A percentile compares a stretch with the other conserved stretches of the same genome.
Evolutionary conservation across 1,140 invertebrate genomes (phyloP).

Genomic region (Hycleus phaleratus): DNA sequence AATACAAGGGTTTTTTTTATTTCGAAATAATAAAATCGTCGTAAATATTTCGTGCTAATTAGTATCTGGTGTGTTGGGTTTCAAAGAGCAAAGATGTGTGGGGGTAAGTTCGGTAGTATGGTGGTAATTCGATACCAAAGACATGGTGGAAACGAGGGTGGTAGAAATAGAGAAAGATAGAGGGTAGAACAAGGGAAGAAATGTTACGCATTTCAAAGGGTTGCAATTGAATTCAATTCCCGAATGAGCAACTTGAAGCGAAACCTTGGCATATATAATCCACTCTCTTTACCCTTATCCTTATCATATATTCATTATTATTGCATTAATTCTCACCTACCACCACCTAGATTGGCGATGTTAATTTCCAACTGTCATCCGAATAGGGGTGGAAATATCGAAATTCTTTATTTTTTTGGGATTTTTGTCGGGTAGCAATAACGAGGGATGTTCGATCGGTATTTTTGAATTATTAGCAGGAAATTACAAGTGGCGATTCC

Average conservation of each 20-base stretch:
- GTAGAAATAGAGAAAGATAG: conserved; percentile 11
- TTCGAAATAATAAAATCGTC: no score
- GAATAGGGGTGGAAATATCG: no score
- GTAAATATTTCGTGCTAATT: conserved; percentile 2
- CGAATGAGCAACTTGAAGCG: conserved; percentile 30
- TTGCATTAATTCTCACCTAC: neutral
- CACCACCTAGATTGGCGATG: no score
- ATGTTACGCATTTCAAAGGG: conserved; percentile 29
- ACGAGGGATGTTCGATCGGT: no score
- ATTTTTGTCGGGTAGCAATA: no score
- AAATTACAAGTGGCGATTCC: no score
- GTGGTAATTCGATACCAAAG: no score
- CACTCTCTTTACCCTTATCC: conserved; percentile 8
- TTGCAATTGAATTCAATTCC: conserved; percentile 33
- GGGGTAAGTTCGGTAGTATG: no score
- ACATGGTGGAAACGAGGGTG: conserved; percentile 3
- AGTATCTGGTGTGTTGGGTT: conserved; percentile 7
- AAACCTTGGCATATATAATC: conserved; percentile 23
- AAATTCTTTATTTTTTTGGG: no score
- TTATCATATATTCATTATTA: conserved; percentile 33
- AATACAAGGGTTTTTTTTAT: no score
- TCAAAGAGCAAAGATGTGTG: neutral
- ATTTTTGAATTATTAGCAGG: no score
- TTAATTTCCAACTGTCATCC: no score
- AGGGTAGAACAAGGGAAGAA: conserved; percentile 16